These are phyloP conservation scores for Zosterops pallidus DNA, from an alignment of 2,113 vertebrate species.

Conservation along the genomic window DNA sequence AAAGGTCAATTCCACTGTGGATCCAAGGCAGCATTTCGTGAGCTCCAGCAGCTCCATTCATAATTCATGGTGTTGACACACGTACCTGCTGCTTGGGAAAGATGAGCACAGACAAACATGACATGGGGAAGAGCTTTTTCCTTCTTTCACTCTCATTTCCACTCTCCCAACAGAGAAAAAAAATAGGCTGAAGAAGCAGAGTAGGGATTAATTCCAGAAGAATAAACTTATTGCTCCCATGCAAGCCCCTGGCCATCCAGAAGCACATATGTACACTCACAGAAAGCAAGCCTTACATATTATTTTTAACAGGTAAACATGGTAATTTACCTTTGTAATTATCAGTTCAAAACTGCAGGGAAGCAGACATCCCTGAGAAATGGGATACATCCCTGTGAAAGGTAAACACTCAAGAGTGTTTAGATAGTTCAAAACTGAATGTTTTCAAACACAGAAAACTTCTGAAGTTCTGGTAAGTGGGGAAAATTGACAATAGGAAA, in stretches of 20 bases:
- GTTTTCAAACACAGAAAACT: neutral
- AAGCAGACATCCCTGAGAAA: neutral
- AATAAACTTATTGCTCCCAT: neutral
- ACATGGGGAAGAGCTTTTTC: neutral
- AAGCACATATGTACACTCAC: neutral
- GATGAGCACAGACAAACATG: neutral
- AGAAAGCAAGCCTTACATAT: fast-evolving
- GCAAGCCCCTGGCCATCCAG: neutral
- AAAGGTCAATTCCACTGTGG: neutral
- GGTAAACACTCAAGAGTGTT: fast-evolving
- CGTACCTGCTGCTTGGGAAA: constrained; percentile 16
- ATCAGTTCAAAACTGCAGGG: neutral
- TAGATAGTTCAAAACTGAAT: fast-evolving
- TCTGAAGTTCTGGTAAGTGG: neutral
- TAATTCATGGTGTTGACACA: neutral
- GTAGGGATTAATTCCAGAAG: neutral
- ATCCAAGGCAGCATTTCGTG: neutral
- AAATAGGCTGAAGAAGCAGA: neutral
- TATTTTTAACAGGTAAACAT: neutral
- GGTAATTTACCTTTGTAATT: neutral
- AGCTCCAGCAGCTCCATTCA: neutral
- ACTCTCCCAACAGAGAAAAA: neutral
- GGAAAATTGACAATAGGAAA: neutral
- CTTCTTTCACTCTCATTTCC: neutral
- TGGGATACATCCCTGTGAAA: neutral